Evolutionary conservation across 2,113 vertebrate species (phyloP), one percentile per base, ranked within the genome.

Genomic region (Todiramphus chloris): DNA sequence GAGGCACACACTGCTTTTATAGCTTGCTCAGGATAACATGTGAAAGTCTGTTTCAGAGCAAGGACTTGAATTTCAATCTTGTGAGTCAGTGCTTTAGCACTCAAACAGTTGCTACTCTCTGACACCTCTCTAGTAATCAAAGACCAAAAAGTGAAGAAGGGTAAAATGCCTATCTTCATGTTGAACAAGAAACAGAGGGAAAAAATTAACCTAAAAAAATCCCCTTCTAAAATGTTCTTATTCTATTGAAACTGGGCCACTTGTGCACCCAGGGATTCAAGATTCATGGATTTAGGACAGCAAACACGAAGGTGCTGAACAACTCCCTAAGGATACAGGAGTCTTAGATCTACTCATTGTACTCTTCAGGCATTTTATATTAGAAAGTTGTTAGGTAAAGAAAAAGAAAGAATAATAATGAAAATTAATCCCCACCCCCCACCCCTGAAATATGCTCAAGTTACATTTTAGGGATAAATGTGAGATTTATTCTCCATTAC

Each of bases 271-370:
- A 93, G 93, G 91, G 94, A 95, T 87, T 96, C 81, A 84, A 91
- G 89, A 94, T 84, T 96, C 94, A 82, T 94, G 83, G 89, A 96
- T 97, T 95, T 97, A 97, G 95, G 91, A 95, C 95, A 95, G 93
- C 69, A 97, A 95, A 96, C 53, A 82, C 0, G 6, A 94, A 93
- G 94, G 93, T 94, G 83, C 83, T 95, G 93, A 97, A 87, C 43
- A 89, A 30, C 48, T 93, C 91, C 41, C 64, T 3, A 4, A 58
- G 83, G 89, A 84, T 41, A 64, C 24, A 53, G 21, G 51, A 92
- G 43, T 48, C 80, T 91, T 81, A 75, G 83, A 87, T 75, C 59
- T 93, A 13, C 46, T 96, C 73, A 44, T 93, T 92, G 31, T 74
- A 64, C n/a, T 82, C 24, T 82, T 96, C 66, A 82, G 64, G 44